These are phyloP conservation scores for Sternotherus odoratus DNA, from an alignment of 2,797 vertebrate species.

Conservation along the genomic window DNA sequence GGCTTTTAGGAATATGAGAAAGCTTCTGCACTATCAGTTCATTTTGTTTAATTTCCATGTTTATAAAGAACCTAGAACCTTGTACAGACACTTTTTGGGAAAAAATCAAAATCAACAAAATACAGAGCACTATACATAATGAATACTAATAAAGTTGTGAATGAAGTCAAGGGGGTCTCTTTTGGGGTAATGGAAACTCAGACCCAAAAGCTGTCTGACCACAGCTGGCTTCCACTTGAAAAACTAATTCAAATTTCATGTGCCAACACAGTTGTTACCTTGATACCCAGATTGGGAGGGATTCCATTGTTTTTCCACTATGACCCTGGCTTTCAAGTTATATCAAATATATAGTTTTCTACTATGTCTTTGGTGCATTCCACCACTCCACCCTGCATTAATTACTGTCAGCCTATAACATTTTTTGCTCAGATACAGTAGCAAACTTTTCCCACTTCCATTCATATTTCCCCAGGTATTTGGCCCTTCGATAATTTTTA, in stretches of 20 bases:
- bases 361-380: constrained; percentile 24
- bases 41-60: constrained; percentile 5
- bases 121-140: neutral
- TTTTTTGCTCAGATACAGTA: neutral
- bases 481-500: neutral
- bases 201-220: neutral
- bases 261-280: constrained; percentile 49
- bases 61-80: neutral
- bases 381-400: neutral
- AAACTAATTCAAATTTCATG: constrained; percentile 24
- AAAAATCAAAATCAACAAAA: constrained; percentile 2
- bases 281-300: constrained; percentile 32
- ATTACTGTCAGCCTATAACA: neutral
- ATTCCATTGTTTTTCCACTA: neutral
- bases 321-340: constrained; percentile 51
- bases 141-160: neutral
- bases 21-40: neutral
- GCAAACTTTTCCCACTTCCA: neutral
- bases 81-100: neutral
- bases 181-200: neutral
- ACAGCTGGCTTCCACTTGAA: neutral
- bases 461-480: neutral
- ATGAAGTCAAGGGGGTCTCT: neutral
- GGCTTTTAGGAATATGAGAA: constrained; percentile 7
- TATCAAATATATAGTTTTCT: constrained; percentile 43